Conservation (phyloP, 2,888 invertebrate genomes). For the Eulithis testata region DNA sequence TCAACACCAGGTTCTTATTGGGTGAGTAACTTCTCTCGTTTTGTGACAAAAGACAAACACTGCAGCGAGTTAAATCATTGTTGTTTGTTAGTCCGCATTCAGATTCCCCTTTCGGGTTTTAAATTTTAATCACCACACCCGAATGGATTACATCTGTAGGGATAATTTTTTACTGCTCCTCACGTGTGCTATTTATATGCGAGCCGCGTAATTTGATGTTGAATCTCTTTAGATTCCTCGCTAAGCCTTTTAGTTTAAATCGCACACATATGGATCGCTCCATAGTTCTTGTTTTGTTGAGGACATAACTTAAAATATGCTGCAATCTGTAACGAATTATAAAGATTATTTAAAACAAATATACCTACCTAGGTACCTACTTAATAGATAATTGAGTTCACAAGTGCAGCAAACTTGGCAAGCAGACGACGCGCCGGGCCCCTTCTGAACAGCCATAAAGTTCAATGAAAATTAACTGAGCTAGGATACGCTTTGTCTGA, state of each 20-base stretch:
- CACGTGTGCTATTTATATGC: constrained; percentile 12
- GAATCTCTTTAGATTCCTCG: constrained; percentile 27
- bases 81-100: constrained; percentile 44
- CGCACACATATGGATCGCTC: no score
- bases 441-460: constrained; percentile 69
- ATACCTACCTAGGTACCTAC: constrained; percentile 15
- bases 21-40: constrained; percentile 53
- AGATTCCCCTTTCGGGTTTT: constrained; percentile 39
- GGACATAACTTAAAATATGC: background rate
- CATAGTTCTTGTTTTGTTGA: no score
- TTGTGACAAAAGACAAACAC: constrained; percentile 12
- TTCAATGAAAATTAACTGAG: constrained; percentile 64
- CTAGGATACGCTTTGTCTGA: constrained; percentile 56
- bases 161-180: constrained; percentile 12
- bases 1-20: constrained; percentile 75
- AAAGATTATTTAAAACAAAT: constrained; percentile 19
- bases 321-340: constrained; percentile 6
- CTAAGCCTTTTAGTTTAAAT: constrained; percentile 38
- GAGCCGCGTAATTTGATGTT: constrained; percentile 23
- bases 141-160: constrained; percentile 20
- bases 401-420: constrained; percentile 61
- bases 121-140: constrained; percentile 49
- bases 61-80: constrained; percentile 33
- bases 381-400: constrained; percentile 13
- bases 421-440: constrained; percentile 48